Base-by-base conservation (phyloP, 2,113 vertebrate genomes). In the Odobenus rosmarus region DNA sequence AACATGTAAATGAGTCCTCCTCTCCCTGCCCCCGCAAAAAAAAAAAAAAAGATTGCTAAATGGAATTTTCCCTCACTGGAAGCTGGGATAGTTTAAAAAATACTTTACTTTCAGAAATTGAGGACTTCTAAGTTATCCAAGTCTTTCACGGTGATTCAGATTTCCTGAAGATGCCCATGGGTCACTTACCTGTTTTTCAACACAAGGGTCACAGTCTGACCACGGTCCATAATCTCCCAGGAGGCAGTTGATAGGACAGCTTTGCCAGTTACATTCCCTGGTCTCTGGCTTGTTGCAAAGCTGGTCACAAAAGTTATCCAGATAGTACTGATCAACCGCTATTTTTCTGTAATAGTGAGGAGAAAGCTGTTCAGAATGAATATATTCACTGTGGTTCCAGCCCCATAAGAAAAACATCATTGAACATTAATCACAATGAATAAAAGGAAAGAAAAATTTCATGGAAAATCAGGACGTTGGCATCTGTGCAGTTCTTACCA, bases 131-230 rank as follows among this genome's bases (percentile, higher is more conserved):
- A 55, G 23, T 24, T 82, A 76, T 49, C 15, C 0, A 4, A 85
- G 51, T 6, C 7, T 69, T 89, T 77, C 55, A 18, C 15, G 46
- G 5, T 42, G 88, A 96, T 51, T 95, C 24, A 11, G 31, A 55
- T 71, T 88, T 57, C n/a, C 39, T 28, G 51, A n/a, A 15, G 26
- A 16, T 59, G 55, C 1, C 7, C 11, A 14, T 18, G 13, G 13
- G 0, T 92, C 61, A 96, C 96, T 28, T 98, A 99, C 99, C 98
- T 99, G 99, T 98, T 99, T 99, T 98, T 98, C 98, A 97, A 99
- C 88, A 83, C 99, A 99, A 3, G 99, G 99, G 0, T 99, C 99
- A 96, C 99, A 99, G 36, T 99, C 98, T 12, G 99, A 99, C 99
- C 99, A 99, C 0, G 97, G 97, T 39, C 99, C 99, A 31, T 99